Percentiles rank a stretch among this genome's conserved stretches.
These are phyloP conservation scores for Dinoponera quadriceps DNA, from an alignment of 1,140 invertebrate genomes.

Conservation along the genomic window DNA sequence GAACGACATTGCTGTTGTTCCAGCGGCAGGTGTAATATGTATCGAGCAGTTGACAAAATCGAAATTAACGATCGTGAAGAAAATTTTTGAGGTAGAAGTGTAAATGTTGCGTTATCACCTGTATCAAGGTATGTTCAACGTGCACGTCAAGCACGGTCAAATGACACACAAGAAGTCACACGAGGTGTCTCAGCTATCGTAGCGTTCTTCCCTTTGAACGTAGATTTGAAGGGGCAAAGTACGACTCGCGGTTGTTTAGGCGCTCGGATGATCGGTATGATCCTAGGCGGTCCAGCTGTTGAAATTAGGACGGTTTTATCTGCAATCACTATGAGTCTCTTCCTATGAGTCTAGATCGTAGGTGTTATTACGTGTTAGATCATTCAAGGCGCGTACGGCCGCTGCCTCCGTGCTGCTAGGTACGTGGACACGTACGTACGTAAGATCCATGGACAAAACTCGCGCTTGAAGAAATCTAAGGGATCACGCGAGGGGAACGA, in stretches of 20 bases:
- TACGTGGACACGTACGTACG: conserved; percentile 67
- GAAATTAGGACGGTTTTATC: background rate
- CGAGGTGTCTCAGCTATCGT: no score
- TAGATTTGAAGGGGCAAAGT: conserved; percentile 3
- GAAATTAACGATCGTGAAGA: no score
- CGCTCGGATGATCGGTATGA: background rate
- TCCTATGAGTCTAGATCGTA: conserved; percentile 29
- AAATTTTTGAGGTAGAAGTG: no score
- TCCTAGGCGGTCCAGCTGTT: background rate
- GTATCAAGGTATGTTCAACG: no score
- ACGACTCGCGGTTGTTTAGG: background rate
- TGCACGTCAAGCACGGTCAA: no score
- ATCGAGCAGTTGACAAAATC: no score
- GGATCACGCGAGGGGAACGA: background rate
- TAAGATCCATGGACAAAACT: conserved; percentile 44
- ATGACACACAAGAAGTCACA: no score
- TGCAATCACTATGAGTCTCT: conserved; percentile 23
- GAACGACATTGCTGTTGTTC: no score
- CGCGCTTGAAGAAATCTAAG: conserved; percentile 18
- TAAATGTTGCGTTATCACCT: no score
- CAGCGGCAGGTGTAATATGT: no score
- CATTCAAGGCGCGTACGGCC: conserved; percentile 61
- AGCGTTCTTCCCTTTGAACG: background rate
- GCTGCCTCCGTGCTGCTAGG: conserved; percentile 58
- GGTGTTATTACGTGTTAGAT: conserved; percentile 39